A percentile compares a stretch with the other conserved stretches of the same genome.
Conservation (phyloP, 37 sponge, comb jelly and placozoan species). For the Dysidea cf. avara region DNA sequence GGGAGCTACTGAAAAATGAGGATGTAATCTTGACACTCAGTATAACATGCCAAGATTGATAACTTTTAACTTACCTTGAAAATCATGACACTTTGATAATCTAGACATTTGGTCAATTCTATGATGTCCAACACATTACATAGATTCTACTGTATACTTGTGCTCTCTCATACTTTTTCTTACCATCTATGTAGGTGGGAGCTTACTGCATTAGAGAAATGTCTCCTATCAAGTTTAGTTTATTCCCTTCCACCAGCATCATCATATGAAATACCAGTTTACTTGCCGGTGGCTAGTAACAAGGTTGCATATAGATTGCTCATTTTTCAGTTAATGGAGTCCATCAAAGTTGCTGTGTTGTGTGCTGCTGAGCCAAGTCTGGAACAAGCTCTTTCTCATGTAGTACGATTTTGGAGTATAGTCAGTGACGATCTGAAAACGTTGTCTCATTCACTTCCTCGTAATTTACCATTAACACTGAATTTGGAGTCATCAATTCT, state of each 20-base stretch:
- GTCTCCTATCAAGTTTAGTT: conserved; percentile 51
- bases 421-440: conserved; percentile 8
- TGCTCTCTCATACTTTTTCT: no score
- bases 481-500: conserved; percentile 29
- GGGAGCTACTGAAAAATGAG: no score
- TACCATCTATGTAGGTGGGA: conserved; percentile 70
- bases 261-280: conserved; percentile 63
- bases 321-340: conserved; percentile 45
- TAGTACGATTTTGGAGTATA: conserved; percentile 29
- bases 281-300: conserved; percentile 65
- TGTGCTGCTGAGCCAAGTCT: conserved; percentile 57
- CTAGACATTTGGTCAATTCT: no score
- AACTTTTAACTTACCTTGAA: no score
- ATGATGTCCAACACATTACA: no score
- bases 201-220: conserved; percentile 38
- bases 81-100: no score
- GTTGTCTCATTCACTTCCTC: conserved; percentile 11
- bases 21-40: no score
- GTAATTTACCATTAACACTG: conserved; percentile 15
- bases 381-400: neutral
- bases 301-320: conserved; percentile 57
- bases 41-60: no score
- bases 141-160: no score
- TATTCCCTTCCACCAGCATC: conserved; percentile 40
- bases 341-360: conserved; percentile 27